These are phyloP conservation scores for Cheilosia pagana DNA, from an alignment of 2,888 invertebrate genomes.

Conservation along the genomic window DNA sequence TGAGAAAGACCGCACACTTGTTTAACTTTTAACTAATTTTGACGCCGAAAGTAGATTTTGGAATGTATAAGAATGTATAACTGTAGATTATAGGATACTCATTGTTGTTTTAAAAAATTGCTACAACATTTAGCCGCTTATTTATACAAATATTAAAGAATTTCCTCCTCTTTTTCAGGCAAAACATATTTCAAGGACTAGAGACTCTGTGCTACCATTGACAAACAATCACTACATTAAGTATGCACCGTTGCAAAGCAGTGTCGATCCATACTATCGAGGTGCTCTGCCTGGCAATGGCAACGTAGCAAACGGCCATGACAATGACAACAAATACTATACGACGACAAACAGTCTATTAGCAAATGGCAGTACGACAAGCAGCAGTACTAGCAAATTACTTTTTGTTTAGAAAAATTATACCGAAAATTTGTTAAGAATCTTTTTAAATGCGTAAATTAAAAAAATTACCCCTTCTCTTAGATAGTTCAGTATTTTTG, in stretches of 20 bases:
- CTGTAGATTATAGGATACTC: too few species aligned
- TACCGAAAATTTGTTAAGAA: background rate
- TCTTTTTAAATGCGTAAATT: slow-evolving; percentile 19
- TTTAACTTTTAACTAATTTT: too few species aligned
- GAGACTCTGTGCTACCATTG: slow-evolving; percentile 85
- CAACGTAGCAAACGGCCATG: slow-evolving; percentile 75
- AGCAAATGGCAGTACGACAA: slow-evolving; percentile 80
- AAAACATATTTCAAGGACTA: slow-evolving; percentile 87
- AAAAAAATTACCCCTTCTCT: slow-evolving; percentile 4
- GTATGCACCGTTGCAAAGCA: slow-evolving; percentile 79
- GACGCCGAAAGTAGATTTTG: too few species aligned
- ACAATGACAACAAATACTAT: slow-evolving; percentile 69
- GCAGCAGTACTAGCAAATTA: slow-evolving; percentile 80
- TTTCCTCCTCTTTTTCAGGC: slow-evolving; percentile 84
- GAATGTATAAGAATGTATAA: too few species aligned
- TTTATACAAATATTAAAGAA: background rate
- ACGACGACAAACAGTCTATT: slow-evolving; percentile 79
- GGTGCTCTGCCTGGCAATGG: slow-evolving; percentile 77
- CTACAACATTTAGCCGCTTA: too few species aligned
- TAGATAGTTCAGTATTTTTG: slow-evolving; percentile 52
- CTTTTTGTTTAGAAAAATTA: slow-evolving; percentile 80
- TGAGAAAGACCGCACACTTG: too few species aligned
- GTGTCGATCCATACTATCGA: slow-evolving; percentile 79
- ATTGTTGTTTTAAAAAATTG: too few species aligned
- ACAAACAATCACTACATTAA: slow-evolving; percentile 83